Conservation (phyloP, 1,140 invertebrate genomes). For the Anastrepha obliqua region DNA sequence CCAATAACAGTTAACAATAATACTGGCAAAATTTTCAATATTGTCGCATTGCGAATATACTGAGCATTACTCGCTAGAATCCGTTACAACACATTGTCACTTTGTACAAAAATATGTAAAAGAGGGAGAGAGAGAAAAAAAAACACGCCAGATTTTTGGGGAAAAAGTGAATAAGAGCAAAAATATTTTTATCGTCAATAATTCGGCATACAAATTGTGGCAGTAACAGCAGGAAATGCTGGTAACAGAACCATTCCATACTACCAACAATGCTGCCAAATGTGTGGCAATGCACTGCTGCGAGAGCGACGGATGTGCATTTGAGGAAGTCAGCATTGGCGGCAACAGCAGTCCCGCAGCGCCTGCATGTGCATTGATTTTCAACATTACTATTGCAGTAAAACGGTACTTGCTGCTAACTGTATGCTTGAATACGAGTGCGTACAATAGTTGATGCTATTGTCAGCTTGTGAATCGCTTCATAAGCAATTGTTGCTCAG, state of each 20-base stretch:
- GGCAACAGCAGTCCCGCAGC: neutral
- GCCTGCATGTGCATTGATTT: conserved; percentile 20
- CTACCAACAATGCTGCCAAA: neutral
- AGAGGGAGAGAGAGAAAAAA: neutral
- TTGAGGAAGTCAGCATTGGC: conserved; percentile 12
- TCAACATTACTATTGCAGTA: neutral
- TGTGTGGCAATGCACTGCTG: neutral
- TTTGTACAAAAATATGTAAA: neutral
- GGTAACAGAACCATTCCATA: conserved; percentile 8
- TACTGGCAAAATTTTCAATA: conserved; percentile 44
- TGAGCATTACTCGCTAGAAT: conserved; percentile 1
- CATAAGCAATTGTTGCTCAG: conserved; percentile 36
- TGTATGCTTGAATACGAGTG: neutral
- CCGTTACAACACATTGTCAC: conserved; percentile 37
- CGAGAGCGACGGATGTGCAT: neutral
- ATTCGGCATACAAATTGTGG: conserved; percentile 49
- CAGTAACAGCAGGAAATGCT: conserved; percentile 42
- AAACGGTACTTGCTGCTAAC: neutral
- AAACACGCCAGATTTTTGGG: neutral
- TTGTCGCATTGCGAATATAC: conserved; percentile 29
- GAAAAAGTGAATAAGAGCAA: neutral
- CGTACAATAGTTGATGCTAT: neutral
- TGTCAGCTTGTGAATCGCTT: neutral
- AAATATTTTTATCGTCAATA: conserved; percentile 51
- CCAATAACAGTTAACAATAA: neutral